Percentiles rank a stretch among this genome's conserved stretches.
Conservation (phyloP, 1,140 invertebrate genomes). For the Leptoteleia sp. region DNA sequence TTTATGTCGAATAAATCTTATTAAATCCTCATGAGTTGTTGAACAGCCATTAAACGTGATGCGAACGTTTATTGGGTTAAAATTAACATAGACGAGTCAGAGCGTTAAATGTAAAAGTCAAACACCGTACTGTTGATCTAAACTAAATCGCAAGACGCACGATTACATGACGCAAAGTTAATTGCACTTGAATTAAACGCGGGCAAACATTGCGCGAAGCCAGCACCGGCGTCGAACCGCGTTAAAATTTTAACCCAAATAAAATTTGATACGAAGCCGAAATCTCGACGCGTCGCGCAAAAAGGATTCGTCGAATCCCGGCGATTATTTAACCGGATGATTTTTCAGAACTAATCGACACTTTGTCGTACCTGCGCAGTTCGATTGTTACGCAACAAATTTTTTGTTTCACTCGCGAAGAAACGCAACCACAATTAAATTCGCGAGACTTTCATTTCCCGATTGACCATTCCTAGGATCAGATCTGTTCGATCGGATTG, state of each 20-base stretch:
- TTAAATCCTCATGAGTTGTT: too few species aligned
- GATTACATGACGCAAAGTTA: constrained; percentile 12
- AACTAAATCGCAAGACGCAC: too few species aligned
- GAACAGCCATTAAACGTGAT: constrained; percentile 18
- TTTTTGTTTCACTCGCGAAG: constrained; percentile 18
- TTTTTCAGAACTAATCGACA: constrained; percentile 31
- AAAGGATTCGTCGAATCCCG: constrained; percentile 9
- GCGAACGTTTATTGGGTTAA: constrained; percentile 29
- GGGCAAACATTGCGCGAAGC: constrained; percentile 30
- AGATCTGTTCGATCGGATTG: neutral
- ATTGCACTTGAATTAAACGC: constrained; percentile 29
- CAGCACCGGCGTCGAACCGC: neutral
- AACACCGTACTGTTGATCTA: constrained; percentile 5
- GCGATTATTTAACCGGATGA: constrained; percentile 28
- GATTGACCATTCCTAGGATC: constrained; percentile 47
- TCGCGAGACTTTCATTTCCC: constrained; percentile 65
- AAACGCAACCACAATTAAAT: constrained; percentile 35
- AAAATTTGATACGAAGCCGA: constrained; percentile 17
- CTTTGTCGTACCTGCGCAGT: constrained; percentile 27
- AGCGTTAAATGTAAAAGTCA: constrained; percentile 49
- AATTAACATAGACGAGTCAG: constrained; percentile 54
- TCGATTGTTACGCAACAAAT: constrained; percentile 45
- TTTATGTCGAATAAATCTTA: too few species aligned
- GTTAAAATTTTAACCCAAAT: constrained; percentile 24
- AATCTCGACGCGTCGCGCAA: neutral